Evolutionary conservation across 1,140 invertebrate genomes (phyloP).

Genomic region (Zaprionus africanus): DNA sequence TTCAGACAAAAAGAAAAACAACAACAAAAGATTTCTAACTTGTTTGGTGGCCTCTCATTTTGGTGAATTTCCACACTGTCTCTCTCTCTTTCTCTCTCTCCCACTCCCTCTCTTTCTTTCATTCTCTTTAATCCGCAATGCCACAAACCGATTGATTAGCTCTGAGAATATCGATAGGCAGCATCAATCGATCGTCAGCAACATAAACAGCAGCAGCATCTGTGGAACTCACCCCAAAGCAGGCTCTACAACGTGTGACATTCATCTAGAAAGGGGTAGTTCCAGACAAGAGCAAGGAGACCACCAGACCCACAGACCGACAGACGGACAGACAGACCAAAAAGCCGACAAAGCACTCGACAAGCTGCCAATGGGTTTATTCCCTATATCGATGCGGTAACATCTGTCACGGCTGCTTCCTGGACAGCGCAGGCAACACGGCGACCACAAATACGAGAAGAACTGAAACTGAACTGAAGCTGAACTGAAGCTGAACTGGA

Average conservation of each 20-base stretch:
- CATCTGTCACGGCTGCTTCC: slow-evolving; percentile 75
- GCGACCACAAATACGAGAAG: slow-evolving; percentile 41
- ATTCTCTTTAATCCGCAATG: slow-evolving; percentile 33
- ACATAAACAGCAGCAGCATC: background rate
- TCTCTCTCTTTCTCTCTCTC: slow-evolving; percentile 10
- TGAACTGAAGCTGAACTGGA: background rate
- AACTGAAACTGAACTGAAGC: background rate
- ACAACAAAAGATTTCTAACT: slow-evolving; percentile 76
- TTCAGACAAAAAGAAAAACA: slow-evolving; percentile 60
- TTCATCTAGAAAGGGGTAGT: slow-evolving; percentile 20
- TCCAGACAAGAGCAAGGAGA: background rate
- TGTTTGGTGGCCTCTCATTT: slow-evolving; percentile 68
- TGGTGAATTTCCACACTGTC: slow-evolving; percentile 7
- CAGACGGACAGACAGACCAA: slow-evolving; percentile 22
- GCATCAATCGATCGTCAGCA: slow-evolving; percentile 16
- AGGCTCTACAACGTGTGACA: background rate
- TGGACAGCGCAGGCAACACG: slow-evolving; percentile 24
- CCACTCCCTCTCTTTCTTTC: slow-evolving; percentile 28
- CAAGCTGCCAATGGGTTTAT: slow-evolving; percentile 64
- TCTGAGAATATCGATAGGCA: slow-evolving; percentile 39
- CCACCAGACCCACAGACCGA: slow-evolving; percentile 16
- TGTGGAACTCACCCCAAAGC: slow-evolving; percentile 6
- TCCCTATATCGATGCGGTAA: slow-evolving; percentile 63
- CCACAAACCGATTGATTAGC: slow-evolving; percentile 65
- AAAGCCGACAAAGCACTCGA: slow-evolving; percentile 50